A percentile compares a stretch with the other conserved stretches of the same genome.
Evolutionary conservation across 2,113 vertebrate species (phyloP).

Genomic region (Dermatemys mawii): DNA sequence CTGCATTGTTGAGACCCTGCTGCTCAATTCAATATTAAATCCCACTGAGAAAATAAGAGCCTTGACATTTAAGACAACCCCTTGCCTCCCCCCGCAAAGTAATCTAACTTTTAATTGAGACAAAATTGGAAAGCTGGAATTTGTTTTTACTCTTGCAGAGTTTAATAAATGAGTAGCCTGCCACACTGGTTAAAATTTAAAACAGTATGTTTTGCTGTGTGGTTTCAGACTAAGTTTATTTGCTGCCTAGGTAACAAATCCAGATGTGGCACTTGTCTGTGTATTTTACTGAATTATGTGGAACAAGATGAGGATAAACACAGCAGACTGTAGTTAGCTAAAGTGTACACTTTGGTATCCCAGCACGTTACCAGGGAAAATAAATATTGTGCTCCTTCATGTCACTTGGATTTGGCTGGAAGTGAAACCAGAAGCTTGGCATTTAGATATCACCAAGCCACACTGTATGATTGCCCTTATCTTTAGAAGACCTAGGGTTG

Average conservation of each 20-base stretch:
- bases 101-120: constrained; percentile 4
- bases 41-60: not conserved
- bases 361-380: constrained; percentile 44
- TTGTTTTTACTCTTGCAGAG: not conserved
- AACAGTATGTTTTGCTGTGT: not conserved
- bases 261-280: constrained; percentile 79
- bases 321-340: not conserved
- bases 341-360: constrained; percentile 21
- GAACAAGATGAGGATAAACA: constrained; percentile 33
- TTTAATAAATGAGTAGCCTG: not conserved
- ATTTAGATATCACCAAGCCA: constrained; percentile 21
- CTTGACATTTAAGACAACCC: constrained; percentile 29
- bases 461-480: constrained; percentile 24
- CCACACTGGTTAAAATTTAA: constrained; percentile 32
- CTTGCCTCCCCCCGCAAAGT: not conserved
- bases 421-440: constrained; percentile 31
- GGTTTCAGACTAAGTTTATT: constrained; percentile 55
- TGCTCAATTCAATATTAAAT: not conserved
- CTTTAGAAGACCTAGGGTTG: constrained; percentile 19
- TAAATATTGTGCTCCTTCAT: constrained; percentile 37
- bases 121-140: not conserved
- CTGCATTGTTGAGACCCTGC: accelerated
- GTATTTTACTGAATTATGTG: constrained; percentile 67
- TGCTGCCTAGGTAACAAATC: constrained; percentile 68
- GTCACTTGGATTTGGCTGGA: constrained; percentile 43